Evolutionary conservation across 2,888 invertebrate species (phyloP), one percentile per base, ranked within the genome.

Genomic region (Zelleria hepariella): DNA sequence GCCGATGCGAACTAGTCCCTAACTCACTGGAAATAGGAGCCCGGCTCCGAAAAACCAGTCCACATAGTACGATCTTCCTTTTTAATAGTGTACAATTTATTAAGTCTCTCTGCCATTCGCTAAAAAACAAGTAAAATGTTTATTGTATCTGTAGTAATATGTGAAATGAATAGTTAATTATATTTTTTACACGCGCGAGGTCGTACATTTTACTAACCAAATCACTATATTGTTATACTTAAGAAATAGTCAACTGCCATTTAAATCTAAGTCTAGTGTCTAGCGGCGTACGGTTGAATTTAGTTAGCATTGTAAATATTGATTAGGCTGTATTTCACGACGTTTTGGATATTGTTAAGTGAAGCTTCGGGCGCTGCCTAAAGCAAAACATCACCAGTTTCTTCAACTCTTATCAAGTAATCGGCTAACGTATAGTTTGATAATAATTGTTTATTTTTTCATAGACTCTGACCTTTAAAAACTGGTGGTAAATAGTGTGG

Each of bases 211-310:
- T 58, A 54, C 59, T 59, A 59, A 59, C 59, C 59, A 59, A 59
- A 59, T 54, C 53, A 59, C 47, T 54, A 59, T 42, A 51, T 53
- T 54, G 47, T 57, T 64, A 62, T 64, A 65, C 63, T 63, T 66
- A 66, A 65, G 60, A 57, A 58, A 65, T 69, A 71, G 69, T 68
- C 69, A 72, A 73, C 73, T 76, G 75, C 74, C 74, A 74, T 75
- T 74, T 74, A 70, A 66, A 63, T 67, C 68, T 61, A 62, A 61
- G 60, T 59, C 57, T 56, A 59, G 56, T 42, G 27, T 18, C 24
- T 15, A 26, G 48, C 51, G 42, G 57, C 58, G 58, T 42, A 42
- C 10, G 32, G 32, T 42, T 32, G 32, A 32, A 32, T 32, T 42
- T 42, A 26, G 32, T 42, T 42, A 26, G 32, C 23, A 27, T 18